Percentiles rank a stretch among this genome's conserved stretches.
Evolutionary conservation across 2,888 invertebrate species (phyloP).

Genomic region (Drosophila multiciliata): DNA sequence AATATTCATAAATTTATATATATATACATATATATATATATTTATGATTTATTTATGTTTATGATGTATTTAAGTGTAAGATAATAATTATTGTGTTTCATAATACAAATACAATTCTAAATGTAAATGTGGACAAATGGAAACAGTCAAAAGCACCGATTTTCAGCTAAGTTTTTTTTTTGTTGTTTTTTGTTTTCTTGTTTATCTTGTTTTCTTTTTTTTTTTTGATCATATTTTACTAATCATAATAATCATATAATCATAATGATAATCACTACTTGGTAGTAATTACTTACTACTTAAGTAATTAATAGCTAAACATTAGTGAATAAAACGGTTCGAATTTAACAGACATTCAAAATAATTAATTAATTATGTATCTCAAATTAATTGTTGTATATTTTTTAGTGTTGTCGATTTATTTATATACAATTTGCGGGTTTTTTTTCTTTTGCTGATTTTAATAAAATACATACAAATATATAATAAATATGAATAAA

Average conservation of each 20-base stretch:
- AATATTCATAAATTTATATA: slow-evolving; percentile 38
- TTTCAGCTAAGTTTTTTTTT: slow-evolving; percentile 84
- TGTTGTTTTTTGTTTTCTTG: slow-evolving; percentile 33
- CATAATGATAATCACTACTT: slow-evolving; percentile 63
- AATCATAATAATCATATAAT: slow-evolving; percentile 69
- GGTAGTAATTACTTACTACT: slow-evolving; percentile 20
- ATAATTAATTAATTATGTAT: slow-evolving; percentile 30
- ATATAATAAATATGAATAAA: slow-evolving; percentile 51
- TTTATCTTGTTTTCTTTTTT: slow-evolving; percentile 44
- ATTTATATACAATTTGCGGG: slow-evolving; percentile 36
- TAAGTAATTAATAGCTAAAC: slow-evolving; percentile 59
- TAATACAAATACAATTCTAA: slow-evolving; percentile 82
- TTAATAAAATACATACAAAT: slow-evolving; percentile 69
- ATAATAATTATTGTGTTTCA: slow-evolving; percentile 71
- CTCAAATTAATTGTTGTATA: slow-evolving; percentile 14
- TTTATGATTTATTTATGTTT: slow-evolving; percentile 27
- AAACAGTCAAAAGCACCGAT: slow-evolving; percentile 86
- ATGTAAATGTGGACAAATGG: slow-evolving; percentile 84
- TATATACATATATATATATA: slow-evolving; percentile 27
- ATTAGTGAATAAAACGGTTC: slow-evolving; percentile 46
- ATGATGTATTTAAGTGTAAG: slow-evolving; percentile 39
- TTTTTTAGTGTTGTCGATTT: slow-evolving; percentile 17
- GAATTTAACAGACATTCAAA: slow-evolving; percentile 39
- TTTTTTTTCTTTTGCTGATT: slow-evolving; percentile 20
- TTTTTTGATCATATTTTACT: slow-evolving; percentile 64